Evolutionary conservation across 2,888 invertebrate genomes (phyloP), one percentile per base, ranked within the genome.

Genomic region (Spatulosminthurus flaviceps): DNA sequence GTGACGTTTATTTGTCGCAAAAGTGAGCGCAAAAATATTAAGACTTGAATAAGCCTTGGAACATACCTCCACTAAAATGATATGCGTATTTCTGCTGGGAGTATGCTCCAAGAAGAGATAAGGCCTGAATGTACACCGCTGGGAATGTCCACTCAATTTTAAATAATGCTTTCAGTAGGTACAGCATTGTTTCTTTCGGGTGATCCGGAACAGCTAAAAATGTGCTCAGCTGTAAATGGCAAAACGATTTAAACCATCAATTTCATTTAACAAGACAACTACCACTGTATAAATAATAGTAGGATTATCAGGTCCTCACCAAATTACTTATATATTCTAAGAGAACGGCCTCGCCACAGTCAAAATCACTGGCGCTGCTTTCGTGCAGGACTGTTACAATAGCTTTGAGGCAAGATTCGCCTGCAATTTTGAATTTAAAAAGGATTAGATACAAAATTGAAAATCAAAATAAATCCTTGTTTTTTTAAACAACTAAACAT

Each of bases 341-440:
- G 21, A 82, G 22, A 22, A 81, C 29, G 26, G 79, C 60, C 34
- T 83, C 83, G 67, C 83, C 78, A 77, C 79, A 79, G 67, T 83
- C 82, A 67, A 83, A n/a, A 28, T 83, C 83, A 1, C 74, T 73
- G 60, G 80, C 75, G 34, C 26, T 71, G 73, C 79, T 82, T 79
- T 82, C 82, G 64, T 76, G 81, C 26, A 83, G 78, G 1, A 95
- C 89, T 80, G 91, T 91, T 22, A 98, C 90, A 0, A 95, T 92
- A 34, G 95, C 94, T 88, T 96, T 96, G 86, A 97, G 94, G 87
- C 96, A 96, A 1, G 96, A 95, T 89, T 98, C 97, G 79, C 95
- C 97, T 95, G 86, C 86, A 89, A 79, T 69, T 42, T n/a, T n/a
- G n/a, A n/a, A 74, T 19, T 60, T 77, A 66, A 78, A 83, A 81